These are phyloP conservation scores for Bemisia tabaci DNA, from an alignment of 1,140 invertebrate species.

Conservation along the genomic window DNA sequence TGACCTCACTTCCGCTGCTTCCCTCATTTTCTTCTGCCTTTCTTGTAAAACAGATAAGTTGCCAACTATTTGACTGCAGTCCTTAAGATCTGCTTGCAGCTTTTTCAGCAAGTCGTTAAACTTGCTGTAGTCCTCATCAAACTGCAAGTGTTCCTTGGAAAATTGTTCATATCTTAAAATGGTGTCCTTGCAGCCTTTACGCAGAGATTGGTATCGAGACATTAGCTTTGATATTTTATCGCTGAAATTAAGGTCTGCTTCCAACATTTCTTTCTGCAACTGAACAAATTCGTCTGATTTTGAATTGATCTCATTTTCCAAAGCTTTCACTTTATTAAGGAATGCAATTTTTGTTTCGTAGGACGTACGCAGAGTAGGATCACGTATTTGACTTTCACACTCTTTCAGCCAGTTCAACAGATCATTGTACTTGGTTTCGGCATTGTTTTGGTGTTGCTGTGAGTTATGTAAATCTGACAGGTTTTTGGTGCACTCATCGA, in stretches of 20 bases:
- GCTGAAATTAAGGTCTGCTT: slow-evolving; percentile 60
- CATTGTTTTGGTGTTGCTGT: slow-evolving; percentile 61
- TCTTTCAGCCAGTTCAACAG: slow-evolving; percentile 71
- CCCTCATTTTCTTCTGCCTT: slow-evolving; percentile 65
- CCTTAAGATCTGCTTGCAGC: slow-evolving; percentile 54
- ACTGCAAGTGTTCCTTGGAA: slow-evolving; percentile 68
- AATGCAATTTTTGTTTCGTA: slow-evolving; percentile 67
- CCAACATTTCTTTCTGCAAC: slow-evolving; percentile 53
- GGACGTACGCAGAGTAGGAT: slow-evolving; percentile 76
- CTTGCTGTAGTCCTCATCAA: slow-evolving; percentile 60
- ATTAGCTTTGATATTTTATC: slow-evolving; percentile 62
- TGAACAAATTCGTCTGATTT: slow-evolving; percentile 57
- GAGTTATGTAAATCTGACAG: slow-evolving; percentile 52
- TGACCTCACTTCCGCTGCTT: slow-evolving; percentile 63
- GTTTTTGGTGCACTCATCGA: slow-evolving; percentile 49
- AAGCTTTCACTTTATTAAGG: slow-evolving; percentile 57
- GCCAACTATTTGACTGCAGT: slow-evolving; percentile 71
- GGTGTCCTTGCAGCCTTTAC: slow-evolving; percentile 65
- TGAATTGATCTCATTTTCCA: slow-evolving; percentile 56
- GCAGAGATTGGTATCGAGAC: slow-evolving; percentile 71
- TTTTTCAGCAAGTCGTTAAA: slow-evolving; percentile 60
- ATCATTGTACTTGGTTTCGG: slow-evolving; percentile 57
- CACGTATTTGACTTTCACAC: slow-evolving; percentile 70
- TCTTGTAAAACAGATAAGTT: slow-evolving; percentile 69
- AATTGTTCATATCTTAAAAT: slow-evolving; percentile 66